Percentiles rank a stretch among this genome's conserved stretches.
These are phyloP conservation scores for Diadema setosum DNA, from an alignment of 35 echinoderm and acorn worm species.

Conservation along the genomic window DNA sequence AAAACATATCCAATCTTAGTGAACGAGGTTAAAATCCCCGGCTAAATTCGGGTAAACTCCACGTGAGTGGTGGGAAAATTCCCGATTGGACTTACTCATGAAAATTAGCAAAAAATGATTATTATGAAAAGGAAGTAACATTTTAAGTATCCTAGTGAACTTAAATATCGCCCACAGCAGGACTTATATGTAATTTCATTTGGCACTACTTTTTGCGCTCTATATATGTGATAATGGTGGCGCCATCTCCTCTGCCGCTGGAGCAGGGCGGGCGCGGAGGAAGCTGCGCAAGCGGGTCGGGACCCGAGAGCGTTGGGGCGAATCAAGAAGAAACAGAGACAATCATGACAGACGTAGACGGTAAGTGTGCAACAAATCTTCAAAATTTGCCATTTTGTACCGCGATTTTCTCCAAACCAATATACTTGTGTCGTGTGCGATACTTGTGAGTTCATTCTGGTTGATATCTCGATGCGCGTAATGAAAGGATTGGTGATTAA, in stretches of 20 bases:
- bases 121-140: not conserved
- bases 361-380: constrained; percentile 12
- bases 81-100: not conserved
- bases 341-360: constrained; percentile 42
- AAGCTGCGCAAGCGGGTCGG: constrained; percentile 56
- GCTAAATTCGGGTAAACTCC: not conserved
- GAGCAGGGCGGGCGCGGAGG: constrained; percentile 63
- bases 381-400: not conserved
- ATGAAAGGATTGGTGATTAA: not conserved
- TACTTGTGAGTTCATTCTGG: not conserved
- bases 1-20: not conserved
- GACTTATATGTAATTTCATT: not conserved
- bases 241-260: constrained; percentile 38
- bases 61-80: not conserved
- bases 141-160: not conserved
- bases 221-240: not conserved
- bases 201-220: not conserved
- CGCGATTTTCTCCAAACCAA: not conserved
- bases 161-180: not conserved
- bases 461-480: not conserved
- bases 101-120: not conserved
- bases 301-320: constrained; percentile 69
- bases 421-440: not conserved
- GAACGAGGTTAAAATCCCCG: not conserved
- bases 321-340: constrained; percentile 31